These are phyloP conservation scores for Harpagus bidentatus DNA, from an alignment of 2,113 vertebrate species.

Conservation along the genomic window DNA sequence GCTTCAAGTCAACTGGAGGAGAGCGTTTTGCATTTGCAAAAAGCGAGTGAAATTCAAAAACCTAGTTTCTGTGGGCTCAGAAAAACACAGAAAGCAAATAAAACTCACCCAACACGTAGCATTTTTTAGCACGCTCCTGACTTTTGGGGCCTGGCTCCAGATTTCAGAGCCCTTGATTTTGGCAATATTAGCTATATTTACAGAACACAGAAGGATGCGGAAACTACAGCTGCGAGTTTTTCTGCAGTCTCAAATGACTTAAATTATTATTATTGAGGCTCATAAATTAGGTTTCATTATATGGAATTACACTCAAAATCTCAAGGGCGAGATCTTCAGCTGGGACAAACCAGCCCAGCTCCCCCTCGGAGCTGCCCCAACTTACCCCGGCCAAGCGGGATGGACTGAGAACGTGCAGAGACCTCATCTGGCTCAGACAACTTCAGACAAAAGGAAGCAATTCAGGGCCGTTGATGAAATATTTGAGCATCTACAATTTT, in stretches of 20 bases:
- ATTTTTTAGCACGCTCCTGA: not conserved
- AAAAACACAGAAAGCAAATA: not conserved
- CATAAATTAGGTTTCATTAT: conserved; percentile 39
- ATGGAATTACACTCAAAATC: not conserved
- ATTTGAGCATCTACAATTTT: not conserved
- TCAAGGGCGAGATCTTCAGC: not conserved
- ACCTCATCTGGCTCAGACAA: not conserved
- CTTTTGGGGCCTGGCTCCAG: not conserved
- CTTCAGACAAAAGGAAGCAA: not conserved
- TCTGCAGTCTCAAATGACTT: not conserved
- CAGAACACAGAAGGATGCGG: not conserved
- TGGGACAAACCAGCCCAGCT: not conserved
- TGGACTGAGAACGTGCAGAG: not conserved
- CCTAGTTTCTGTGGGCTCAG: not conserved
- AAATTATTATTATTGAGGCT: conserved; percentile 19
- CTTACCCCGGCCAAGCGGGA: not conserved
- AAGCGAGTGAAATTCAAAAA: not conserved
- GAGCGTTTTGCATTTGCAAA: not conserved
- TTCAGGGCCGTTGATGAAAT: not conserved
- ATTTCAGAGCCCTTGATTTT: not conserved
- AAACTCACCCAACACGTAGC: not conserved
- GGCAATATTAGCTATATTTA: not conserved
- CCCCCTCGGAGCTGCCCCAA: not conserved
- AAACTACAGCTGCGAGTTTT: not conserved
- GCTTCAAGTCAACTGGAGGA: not conserved